Percentiles rank a stretch among this genome's conserved stretches.
Conservation (phyloP, 2,113 vertebrate genomes). For the Malurus melanocephalus region DNA sequence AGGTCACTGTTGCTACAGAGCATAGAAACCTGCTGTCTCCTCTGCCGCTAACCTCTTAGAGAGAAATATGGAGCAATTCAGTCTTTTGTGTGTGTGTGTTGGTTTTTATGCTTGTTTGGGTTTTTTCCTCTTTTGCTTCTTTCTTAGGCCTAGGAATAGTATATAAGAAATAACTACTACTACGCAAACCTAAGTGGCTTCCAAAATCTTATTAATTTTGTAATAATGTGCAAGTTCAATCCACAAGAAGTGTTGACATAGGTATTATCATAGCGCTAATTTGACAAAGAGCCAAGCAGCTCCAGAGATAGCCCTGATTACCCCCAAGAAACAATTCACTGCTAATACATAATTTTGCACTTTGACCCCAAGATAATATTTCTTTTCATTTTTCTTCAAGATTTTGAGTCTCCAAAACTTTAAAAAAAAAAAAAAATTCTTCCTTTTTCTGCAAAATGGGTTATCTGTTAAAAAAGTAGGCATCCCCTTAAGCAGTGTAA, state of each 20-base stretch:
- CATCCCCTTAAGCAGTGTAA: not conserved
- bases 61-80: not conserved
- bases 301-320: not conserved
- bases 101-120: not conserved
- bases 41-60: not conserved
- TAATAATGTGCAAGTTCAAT: not conserved
- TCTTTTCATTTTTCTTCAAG: not conserved
- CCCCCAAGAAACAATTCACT: not conserved
- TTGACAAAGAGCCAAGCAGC: not conserved
- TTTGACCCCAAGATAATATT: not conserved
- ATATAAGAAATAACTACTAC: not conserved
- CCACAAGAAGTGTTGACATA: not conserved
- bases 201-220: not conserved
- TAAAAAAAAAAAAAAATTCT: not conserved
- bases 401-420: not conserved
- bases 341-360: not conserved
- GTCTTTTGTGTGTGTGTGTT: not conserved
- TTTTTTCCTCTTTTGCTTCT: not conserved
- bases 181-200: not conserved
- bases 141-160: not conserved
- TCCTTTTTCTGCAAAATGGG: not conserved
- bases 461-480: not conserved
- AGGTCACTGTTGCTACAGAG: not conserved
- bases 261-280: accelerated
- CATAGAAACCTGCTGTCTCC: not conserved